Evolutionary conservation across 2,888 invertebrate genomes (phyloP).

Genomic region (Diarsia brunnea): DNA sequence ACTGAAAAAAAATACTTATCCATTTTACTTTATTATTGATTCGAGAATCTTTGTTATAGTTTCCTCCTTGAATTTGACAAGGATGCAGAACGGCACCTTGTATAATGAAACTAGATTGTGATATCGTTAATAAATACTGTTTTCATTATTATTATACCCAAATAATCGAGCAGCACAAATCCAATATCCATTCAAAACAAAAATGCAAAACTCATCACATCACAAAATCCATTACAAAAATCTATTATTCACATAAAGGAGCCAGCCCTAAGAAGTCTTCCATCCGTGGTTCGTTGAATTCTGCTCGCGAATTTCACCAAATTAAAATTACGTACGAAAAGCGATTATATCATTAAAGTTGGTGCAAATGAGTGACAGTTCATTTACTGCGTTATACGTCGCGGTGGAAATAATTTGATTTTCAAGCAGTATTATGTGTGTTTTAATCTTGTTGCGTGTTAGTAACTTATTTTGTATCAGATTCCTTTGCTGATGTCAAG

Average conservation of each 20-base stretch:
- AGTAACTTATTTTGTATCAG: not conserved
- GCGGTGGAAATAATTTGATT: constrained; percentile 56
- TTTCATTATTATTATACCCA: too few relatives aligned
- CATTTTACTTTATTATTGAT: too few relatives aligned
- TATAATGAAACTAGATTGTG: too few relatives aligned
- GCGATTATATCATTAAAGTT: constrained; percentile 69
- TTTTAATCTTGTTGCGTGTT: constrained; percentile 12
- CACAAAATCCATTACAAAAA: constrained; percentile 33
- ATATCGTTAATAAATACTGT: too few relatives aligned
- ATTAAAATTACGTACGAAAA: constrained; percentile 68
- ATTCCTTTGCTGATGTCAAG: not conserved
- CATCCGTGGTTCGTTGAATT: constrained; percentile 59
- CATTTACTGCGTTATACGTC: constrained; percentile 53
- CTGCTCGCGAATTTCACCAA: constrained; percentile 57
- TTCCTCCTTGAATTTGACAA: too few relatives aligned
- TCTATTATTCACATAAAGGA: constrained; percentile 21
- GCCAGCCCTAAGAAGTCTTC: constrained; percentile 50
- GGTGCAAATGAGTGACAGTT: constrained; percentile 68
- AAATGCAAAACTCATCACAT: not conserved
- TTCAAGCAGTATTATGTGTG: constrained; percentile 36
- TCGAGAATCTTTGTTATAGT: too few relatives aligned
- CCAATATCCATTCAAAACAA: not conserved
- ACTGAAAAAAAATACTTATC: too few relatives aligned
- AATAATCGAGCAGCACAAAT: constrained; percentile 26
- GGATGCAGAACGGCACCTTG: too few relatives aligned